A percentile compares a stretch with the other conserved stretches of the same genome.
phyloP scores from a whole-genome alignment of 2,888 invertebrate species.

The Drosophila niveifrons region DNA sequence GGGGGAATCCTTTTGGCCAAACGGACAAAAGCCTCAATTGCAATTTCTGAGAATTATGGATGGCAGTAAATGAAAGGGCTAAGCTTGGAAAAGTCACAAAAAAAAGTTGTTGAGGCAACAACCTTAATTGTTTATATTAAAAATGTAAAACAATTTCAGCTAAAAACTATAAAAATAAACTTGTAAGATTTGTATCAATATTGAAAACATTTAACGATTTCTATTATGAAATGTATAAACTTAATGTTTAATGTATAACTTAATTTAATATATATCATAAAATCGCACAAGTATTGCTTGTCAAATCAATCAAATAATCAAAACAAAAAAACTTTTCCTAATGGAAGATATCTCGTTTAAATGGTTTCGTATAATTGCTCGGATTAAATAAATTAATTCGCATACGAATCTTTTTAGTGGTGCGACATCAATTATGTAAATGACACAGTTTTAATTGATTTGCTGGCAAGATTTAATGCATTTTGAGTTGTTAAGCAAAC shows the following conservation, averaged over 20 bases:
- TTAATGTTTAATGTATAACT: not conserved
- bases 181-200: not conserved
- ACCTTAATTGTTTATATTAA: not conserved
- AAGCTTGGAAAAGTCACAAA: not conserved
- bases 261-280: not conserved
- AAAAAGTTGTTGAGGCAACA: not conserved
- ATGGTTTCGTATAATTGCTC: conserved; percentile 23
- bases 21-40: conserved; percentile 15
- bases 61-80: conserved; percentile 13
- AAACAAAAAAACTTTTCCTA: not conserved
- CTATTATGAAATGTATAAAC: not conserved
- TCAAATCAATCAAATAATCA: not conserved
- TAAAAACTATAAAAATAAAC: not conserved
- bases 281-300: not conserved
- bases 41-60: conserved; percentile 30
- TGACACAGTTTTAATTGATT: conserved; percentile 50
- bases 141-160: too few relatives aligned
- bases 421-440: conserved; percentile 60
- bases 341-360: not conserved
- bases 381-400: conserved; percentile 14
- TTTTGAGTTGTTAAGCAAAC: conserved; percentile 36
- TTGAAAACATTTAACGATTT: not conserved
- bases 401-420: conserved; percentile 1
- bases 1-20: conserved; percentile 19
- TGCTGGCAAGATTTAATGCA: conserved; percentile 48